phyloP scores from a whole-genome alignment of 2,113 vertebrate genomes.

The Sphyrna mokarran region DNA sequence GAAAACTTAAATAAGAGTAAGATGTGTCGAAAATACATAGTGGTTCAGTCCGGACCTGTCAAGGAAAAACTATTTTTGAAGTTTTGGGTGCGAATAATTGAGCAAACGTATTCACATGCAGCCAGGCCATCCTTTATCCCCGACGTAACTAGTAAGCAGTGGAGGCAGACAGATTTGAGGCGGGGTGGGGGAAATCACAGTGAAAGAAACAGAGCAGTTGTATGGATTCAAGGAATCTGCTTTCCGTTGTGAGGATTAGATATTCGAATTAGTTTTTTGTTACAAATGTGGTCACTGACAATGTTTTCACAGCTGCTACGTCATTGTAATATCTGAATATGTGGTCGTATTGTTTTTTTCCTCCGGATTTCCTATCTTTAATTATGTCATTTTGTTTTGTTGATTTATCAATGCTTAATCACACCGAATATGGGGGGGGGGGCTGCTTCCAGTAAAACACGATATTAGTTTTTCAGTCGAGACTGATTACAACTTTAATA shows the following conservation, averaged over 20 bases:
- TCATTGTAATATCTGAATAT: not conserved
- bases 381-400: not conserved
- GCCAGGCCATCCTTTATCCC: not conserved
- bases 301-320: slow-evolving; percentile 1
- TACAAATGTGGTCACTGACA: not conserved
- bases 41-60: not conserved
- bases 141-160: not conserved
- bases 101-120: not conserved
- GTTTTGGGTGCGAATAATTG: not conserved
- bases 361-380: not conserved
- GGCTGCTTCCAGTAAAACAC: not conserved
- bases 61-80: not conserved
- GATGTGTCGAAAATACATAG: too few species aligned
- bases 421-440: not conserved
- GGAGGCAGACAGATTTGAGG: not conserved
- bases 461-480: not conserved
- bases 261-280: not conserved
- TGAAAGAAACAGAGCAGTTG: not conserved
- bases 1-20: not conserved
- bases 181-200: not conserved
- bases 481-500: not conserved
- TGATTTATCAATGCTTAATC: slow-evolving; percentile 10
- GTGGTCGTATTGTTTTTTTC: not conserved
- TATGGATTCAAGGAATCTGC: not conserved
- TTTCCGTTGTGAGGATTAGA: not conserved